Evolutionary conservation across 2,888 invertebrate species (phyloP).

Genomic region (Eretmocerus hayati): DNA sequence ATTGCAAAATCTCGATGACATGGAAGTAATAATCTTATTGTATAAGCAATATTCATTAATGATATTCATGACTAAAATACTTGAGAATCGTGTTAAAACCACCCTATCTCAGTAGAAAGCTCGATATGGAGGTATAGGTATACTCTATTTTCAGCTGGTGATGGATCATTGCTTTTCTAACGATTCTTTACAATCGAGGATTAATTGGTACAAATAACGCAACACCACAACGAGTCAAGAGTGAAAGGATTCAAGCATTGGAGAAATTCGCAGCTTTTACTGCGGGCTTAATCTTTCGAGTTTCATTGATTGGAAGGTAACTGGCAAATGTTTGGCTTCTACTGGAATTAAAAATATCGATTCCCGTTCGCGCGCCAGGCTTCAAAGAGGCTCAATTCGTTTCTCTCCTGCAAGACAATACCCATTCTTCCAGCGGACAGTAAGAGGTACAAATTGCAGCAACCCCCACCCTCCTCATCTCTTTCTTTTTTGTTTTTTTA

Average conservation of each 20-base stretch:
- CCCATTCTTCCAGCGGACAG: constrained; percentile 45
- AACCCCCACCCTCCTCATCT: constrained; percentile 25
- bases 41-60: too few species aligned
- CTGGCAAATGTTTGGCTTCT: constrained; percentile 42
- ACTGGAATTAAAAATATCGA: constrained; percentile 48
- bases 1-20: too few species aligned
- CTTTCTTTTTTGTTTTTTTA: constrained; percentile 1
- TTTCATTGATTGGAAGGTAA: background rate
- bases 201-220: too few species aligned
- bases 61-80: too few species aligned
- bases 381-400: constrained; percentile 44
- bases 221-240: too few species aligned
- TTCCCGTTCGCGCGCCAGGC: constrained; percentile 43
- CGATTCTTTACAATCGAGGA: background rate
- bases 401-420: constrained; percentile 46
- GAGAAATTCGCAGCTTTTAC: background rate
- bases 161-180: too few species aligned
- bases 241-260: background rate
- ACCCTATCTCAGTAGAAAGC: too few species aligned
- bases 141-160: too few species aligned
- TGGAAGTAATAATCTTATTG: too few species aligned
- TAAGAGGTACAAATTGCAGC: constrained; percentile 48
- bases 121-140: too few species aligned
- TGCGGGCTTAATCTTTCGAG: background rate
- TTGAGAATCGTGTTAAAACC: too few species aligned